These are phyloP conservation scores for Falcaria lacertinaria DNA, from an alignment of 2,888 invertebrate species.

Conservation along the genomic window DNA sequence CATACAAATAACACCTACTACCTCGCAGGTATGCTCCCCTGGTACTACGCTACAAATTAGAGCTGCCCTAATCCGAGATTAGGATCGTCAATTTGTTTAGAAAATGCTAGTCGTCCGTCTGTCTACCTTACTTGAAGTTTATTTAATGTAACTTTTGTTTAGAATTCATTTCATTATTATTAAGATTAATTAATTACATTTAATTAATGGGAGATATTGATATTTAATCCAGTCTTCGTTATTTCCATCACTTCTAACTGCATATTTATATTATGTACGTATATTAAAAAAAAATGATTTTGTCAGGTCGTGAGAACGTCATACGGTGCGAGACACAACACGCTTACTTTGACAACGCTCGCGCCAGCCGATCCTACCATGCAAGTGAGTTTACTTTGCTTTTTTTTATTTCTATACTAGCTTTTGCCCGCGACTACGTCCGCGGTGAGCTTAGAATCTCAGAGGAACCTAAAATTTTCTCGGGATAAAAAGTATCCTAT, in stretches of 20 bases:
- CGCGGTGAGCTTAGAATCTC: too few species aligned
- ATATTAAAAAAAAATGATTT: too few species aligned
- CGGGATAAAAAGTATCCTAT: too few species aligned
- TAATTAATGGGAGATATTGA: too few species aligned
- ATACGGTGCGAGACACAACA: conserved; percentile 60
- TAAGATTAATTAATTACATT: too few species aligned
- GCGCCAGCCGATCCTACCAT: conserved; percentile 49
- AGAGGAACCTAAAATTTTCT: too few species aligned
- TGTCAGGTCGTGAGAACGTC: conserved; percentile 62
- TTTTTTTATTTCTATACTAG: neutral
- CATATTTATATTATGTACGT: too few species aligned
- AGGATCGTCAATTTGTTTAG: conserved; percentile 31
- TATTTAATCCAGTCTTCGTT: too few species aligned
- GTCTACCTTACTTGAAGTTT: too few species aligned
- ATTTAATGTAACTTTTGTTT: conserved; percentile 1
- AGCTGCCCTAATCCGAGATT: conserved; percentile 61
- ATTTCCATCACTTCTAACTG: too few species aligned
- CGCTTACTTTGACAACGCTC: conserved; percentile 64
- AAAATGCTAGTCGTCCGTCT: neutral
- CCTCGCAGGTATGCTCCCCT: conserved; percentile 71
- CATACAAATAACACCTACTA: conserved; percentile 67
- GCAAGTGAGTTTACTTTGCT: conserved; percentile 33
- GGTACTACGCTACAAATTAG: conserved; percentile 63
- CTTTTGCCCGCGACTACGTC: too few species aligned
- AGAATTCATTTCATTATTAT: too few species aligned